Evolutionary conservation across 64 coral and sea anemone genomes (phyloP), one percentile per base, ranked within the genome.

Genomic region (Platygyra sinensis): DNA sequence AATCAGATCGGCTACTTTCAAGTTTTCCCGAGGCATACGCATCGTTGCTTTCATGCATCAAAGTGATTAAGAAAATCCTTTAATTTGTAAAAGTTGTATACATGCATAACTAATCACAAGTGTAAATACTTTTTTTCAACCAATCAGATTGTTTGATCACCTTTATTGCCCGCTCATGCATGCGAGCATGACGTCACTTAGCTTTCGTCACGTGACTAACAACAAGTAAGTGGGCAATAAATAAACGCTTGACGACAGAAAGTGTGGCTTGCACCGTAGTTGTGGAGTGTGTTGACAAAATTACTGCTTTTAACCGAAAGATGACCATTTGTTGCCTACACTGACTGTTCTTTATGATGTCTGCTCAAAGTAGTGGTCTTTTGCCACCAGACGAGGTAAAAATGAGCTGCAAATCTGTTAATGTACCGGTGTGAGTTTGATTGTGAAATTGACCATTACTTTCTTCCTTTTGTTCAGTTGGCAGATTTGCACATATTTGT

Each of bases 401-500:
- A 27, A 73, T 63, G 7, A 64, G 14, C 24, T 25, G 10, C 52
- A 72, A 89, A 52, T 54, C 38, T 4, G 36, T 5, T 29, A 52
- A 38, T 83, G 1, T 25, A 28, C 12, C 36, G 8, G 19, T 17
- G 36, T 57, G 30, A 11, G 27, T 27, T 73, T 72, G 7, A 24
- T 52, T 63, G 16, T 31, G 79, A 73, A 69, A 84, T 73, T 36
- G n/a, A 76, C 10, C 51, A 17, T 46, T 17, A 72, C 52, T 38
- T 59, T 54, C 28, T 46, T 50, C 27, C 67, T 87, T 78, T 77
- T 86, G 86, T 90, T 82, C 71, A 94, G 92, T 78, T 96, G 59
- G 95, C 91, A 67, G 95, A 96, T 86, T 79, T 96, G 50, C 95
- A 96, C 80, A 93, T 96, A 60, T 96, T 96, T 82, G 92, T 96